Base-by-base conservation (phyloP, 1,140 invertebrate species). In the Coenobita brevimanus region DNA sequence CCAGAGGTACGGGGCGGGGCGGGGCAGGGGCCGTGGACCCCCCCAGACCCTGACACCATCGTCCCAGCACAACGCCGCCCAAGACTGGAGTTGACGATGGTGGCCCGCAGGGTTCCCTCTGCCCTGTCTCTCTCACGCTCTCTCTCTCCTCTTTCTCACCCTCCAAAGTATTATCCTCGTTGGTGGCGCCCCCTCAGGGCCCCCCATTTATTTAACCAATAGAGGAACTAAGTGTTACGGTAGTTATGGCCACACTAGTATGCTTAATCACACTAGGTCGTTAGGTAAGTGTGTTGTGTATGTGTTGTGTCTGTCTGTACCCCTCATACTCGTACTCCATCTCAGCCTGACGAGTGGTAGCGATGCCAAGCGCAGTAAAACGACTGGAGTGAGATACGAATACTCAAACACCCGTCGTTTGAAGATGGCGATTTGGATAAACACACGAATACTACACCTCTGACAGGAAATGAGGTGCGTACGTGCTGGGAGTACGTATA, bases 81-180 rank as follows among this genome's bases (percentile, higher is more conserved):
- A 87, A 81, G 85, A 87, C 67, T 80, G 76, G 89, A 89, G 89
- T 89, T 89, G 89, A 89, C 89, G 89, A 89, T 82, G 81, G 89
- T 89, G 80, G 79, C 85, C 64, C 64, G 89, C 89, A 89, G 89
- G 89, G 89, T 82, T 79, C 60, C 46, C 67, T 78, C 85, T 79
- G 82, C 89, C 89, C 89, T 89, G 89, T 89, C 76, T 87, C 78
- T 76, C 69, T 50, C 46, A 50, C 46, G 46, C 46, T 50, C 6
- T 50, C 46, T 50, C 46, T 17, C 46, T 50, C 50, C 43, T 79
- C 27, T 2, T 79, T 24, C 27, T 79, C 36, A 38, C 36, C 46
- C 46, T 50, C 6, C 46, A 50, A 17, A 50, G 46, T 50, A 50
- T 50, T 50, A 50, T 50, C 46, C 46, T 50, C 46, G 6, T 50